Conservation (phyloP, 2,797 vertebrate genomes). For the Antrozous pallidus region DNA sequence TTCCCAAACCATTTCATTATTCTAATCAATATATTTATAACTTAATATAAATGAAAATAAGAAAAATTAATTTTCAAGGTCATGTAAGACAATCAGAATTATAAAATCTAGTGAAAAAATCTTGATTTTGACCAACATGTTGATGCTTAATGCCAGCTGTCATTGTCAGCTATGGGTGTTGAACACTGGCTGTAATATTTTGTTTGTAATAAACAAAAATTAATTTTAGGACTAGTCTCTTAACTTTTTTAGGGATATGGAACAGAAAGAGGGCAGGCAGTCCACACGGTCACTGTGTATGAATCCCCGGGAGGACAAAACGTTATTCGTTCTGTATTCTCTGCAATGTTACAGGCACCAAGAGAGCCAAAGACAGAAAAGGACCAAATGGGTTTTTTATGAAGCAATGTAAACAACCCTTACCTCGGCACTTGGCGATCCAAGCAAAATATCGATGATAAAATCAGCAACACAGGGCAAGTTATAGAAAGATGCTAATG, state of each 20-base stretch:
- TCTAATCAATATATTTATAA: not conserved
- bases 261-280: not conserved
- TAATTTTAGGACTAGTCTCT: not conserved
- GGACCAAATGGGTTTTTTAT: not conserved
- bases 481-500: slow-evolving; percentile 94
- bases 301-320: not conserved
- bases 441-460: slow-evolving; percentile 96
- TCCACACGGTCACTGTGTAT: not conserved
- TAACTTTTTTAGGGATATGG: not conserved
- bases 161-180: not conserved
- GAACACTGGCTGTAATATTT: not conserved
- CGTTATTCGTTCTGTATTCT: not conserved
- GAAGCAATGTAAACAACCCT: slow-evolving; percentile 43
- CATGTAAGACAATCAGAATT: not conserved
- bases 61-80: not conserved
- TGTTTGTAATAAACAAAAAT: not conserved
- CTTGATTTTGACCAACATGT: not conserved
- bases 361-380: not conserved
- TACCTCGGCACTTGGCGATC: slow-evolving; percentile 97
- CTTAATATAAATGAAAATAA: slow-evolving; percentile 8
- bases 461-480: slow-evolving; percentile 96
- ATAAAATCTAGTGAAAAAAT: not conserved
- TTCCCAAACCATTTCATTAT: not conserved
- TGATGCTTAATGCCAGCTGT: not conserved
- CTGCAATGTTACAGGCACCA: not conserved